Evolutionary conservation across 2,797 vertebrate species (phyloP).

Genomic region (Anisognathus igniventris): DNA sequence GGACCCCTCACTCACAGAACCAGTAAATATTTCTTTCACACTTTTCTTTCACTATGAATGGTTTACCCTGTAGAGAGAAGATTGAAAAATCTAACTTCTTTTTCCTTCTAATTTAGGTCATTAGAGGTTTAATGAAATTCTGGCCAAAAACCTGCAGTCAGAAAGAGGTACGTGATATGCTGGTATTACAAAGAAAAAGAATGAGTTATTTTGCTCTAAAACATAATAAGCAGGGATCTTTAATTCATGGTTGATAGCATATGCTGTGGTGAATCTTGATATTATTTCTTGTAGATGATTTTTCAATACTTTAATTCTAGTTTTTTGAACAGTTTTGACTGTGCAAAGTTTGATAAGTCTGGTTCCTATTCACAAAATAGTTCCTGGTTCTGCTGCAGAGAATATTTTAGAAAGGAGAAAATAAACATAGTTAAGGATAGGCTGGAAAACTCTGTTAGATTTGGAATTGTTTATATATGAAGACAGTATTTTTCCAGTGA

Average conservation of each 20-base stretch:
- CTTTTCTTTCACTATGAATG: background rate
- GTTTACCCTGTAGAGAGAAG: background rate
- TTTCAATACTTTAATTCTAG: background rate
- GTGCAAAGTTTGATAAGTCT: background rate
- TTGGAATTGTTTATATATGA: background rate
- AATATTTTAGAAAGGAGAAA: background rate
- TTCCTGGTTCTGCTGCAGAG: background rate
- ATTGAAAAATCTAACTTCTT: background rate
- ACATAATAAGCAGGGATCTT: background rate
- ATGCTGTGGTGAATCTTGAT: background rate
- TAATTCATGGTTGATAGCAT: background rate
- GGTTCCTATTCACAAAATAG: background rate
- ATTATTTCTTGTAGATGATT: background rate
- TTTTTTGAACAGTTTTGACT: background rate
- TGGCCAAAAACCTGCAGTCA: constrained; percentile 99
- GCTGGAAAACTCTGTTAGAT: background rate
- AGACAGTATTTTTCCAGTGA: background rate
- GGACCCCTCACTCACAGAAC: constrained; percentile 98
- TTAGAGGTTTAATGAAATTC: constrained; percentile 98
- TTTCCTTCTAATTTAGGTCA: constrained; percentile 82
- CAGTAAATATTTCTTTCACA: constrained; percentile 77
- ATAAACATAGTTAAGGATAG: background rate
- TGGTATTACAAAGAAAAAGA: background rate
- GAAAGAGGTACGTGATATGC: constrained; percentile 85
- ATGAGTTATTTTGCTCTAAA: background rate